These are phyloP conservation scores for Sebastes elongatus DNA, from an alignment of 2,797 vertebrate genomes.

Conservation along the genomic window DNA sequence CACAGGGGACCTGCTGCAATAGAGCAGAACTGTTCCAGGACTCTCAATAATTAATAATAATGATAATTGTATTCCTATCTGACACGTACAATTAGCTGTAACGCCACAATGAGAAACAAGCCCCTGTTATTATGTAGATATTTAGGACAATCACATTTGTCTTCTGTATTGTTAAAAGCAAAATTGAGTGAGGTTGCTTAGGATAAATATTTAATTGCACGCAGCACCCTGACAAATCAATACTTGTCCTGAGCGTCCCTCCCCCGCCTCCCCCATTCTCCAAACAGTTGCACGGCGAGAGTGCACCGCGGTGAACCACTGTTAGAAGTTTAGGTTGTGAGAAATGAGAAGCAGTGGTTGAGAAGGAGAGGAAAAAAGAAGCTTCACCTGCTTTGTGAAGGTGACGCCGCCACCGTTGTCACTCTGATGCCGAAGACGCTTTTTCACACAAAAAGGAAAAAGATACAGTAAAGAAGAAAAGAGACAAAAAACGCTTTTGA, in stretches of 20 bases:
- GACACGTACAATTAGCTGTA: background rate
- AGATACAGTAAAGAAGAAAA: slow-evolving; percentile 11
- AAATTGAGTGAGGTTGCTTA: background rate
- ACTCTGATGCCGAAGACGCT: background rate
- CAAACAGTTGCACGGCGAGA: background rate
- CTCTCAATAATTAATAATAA: background rate
- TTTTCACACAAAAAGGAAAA: slow-evolving; percentile 1
- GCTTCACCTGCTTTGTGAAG: slow-evolving; percentile 18
- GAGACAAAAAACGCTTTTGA: slow-evolving; percentile 33
- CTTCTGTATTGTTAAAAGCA: background rate
- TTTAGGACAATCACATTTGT: background rate
- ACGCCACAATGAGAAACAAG: background rate
- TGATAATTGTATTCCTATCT: background rate
- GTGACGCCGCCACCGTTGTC: slow-evolving; percentile 13
- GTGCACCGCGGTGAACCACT: background rate
- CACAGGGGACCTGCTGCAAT: background rate
- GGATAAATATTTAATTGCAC: background rate
- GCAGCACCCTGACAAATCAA: background rate
- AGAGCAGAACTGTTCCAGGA: background rate
- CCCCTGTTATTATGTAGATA: background rate
- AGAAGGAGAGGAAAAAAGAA: background rate
- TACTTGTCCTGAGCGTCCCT: background rate
- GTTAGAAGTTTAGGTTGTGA: slow-evolving; percentile 5
- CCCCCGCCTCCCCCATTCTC: background rate
- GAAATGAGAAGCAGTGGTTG: background rate